A percentile compares a stretch with the other conserved stretches of the same genome.
These are phyloP conservation scores for Sternarchorhynchus goeldii DNA, from an alignment of 2,797 vertebrate genomes.

Conservation along the genomic window DNA sequence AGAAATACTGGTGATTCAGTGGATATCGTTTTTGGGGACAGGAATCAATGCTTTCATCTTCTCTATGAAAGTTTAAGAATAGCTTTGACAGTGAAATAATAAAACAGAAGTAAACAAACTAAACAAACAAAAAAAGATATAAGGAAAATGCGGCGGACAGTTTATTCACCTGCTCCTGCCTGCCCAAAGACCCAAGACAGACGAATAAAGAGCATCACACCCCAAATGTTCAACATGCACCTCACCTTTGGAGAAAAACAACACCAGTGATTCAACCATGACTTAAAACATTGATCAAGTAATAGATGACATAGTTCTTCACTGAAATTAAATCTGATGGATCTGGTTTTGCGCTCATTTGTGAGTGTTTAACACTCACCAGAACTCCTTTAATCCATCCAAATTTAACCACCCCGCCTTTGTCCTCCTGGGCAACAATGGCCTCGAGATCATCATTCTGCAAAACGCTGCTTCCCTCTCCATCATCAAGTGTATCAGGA, in stretches of 20 bases:
- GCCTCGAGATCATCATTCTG: slow-evolving; percentile 80
- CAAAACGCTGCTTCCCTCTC: slow-evolving; percentile 77
- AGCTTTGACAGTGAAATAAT: too few relatives aligned
- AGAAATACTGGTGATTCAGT: too few relatives aligned
- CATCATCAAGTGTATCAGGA: slow-evolving; percentile 73
- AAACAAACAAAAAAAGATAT: too few relatives aligned
- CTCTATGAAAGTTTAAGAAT: too few relatives aligned
- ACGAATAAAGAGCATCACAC: slow-evolving; percentile 98
- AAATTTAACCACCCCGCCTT: slow-evolving; percentile 81
- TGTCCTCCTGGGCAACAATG: slow-evolving; percentile 66
- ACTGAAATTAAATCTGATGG: too few relatives aligned
- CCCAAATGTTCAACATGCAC: slow-evolving; percentile 99
- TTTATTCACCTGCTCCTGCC: slow-evolving; percentile 90
- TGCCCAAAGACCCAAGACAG: slow-evolving; percentile 98
- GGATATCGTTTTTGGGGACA: too few relatives aligned
- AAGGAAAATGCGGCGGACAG: background rate
- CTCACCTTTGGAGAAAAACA: slow-evolving; percentile 79
- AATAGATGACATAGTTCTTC: background rate
- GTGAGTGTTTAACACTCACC: slow-evolving; percentile 77
- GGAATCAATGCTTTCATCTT: too few relatives aligned
- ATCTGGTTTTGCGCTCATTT: background rate
- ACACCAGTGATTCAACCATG: slow-evolving; percentile 17
- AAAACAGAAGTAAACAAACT: too few relatives aligned
- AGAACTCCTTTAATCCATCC: slow-evolving; percentile 98
- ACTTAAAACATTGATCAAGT: background rate